These are phyloP conservation scores for Zaprionus bogoriensis DNA, from an alignment of 2,888 invertebrate species.

Conservation along the genomic window DNA sequence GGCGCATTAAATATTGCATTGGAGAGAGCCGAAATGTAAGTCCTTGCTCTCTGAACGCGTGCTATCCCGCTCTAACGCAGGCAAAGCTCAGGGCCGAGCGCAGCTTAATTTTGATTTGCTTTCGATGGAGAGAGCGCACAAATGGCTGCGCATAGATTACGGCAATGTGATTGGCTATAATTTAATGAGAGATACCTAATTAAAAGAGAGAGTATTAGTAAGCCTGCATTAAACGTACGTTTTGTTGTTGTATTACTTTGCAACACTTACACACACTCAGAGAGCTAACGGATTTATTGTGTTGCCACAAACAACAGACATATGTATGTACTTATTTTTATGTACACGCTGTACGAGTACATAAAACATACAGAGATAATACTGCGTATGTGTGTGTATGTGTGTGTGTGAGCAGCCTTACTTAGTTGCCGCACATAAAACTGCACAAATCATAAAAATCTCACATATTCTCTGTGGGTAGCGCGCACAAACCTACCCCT, in stretches of 20 bases:
- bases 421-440: conserved; percentile 39
- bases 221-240: too few relatives aligned
- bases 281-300: background rate
- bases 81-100: too few relatives aligned
- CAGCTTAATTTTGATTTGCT: too few relatives aligned
- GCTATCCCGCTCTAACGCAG: too few relatives aligned
- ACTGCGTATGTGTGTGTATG: background rate
- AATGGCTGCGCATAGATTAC: too few relatives aligned
- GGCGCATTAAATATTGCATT: too few relatives aligned
- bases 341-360: background rate
- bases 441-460: conserved; percentile 46
- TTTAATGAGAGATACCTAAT: too few relatives aligned
- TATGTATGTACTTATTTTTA: conserved; percentile 1
- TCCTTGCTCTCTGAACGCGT: too few relatives aligned
- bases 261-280: background rate
- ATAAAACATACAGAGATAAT: conserved; percentile 8
- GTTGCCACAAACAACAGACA: background rate
- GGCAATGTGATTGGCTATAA: too few relatives aligned
- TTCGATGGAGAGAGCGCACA: too few relatives aligned
- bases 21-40: too few relatives aligned
- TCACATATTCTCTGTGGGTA: conserved; percentile 22
- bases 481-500: background rate
- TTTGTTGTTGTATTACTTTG: background rate
- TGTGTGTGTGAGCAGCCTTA: conserved; percentile 5
- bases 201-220: too few relatives aligned